A percentile compares a stretch with the other conserved stretches of the same genome.
Evolutionary conservation across 2,888 invertebrate genomes (phyloP).

Genomic region (Microchrysa polita): DNA sequence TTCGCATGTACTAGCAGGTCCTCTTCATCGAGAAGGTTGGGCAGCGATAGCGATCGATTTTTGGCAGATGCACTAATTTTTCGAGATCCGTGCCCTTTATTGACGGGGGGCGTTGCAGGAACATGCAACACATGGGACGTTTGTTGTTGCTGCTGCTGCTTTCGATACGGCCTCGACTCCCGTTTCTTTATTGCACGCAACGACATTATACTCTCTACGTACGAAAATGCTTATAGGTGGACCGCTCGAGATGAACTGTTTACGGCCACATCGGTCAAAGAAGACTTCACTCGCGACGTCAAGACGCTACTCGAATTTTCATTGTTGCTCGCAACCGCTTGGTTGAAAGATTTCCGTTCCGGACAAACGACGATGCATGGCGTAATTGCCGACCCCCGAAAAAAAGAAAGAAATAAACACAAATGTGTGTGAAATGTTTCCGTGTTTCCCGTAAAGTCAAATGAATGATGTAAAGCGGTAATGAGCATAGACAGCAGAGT

Average conservation of each 20-base stretch:
- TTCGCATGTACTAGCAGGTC: neutral
- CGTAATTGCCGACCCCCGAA: too few species aligned
- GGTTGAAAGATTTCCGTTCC: constrained; percentile 38
- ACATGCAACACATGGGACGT: constrained; percentile 24
- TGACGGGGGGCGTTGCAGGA: constrained; percentile 56
- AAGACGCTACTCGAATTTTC: constrained; percentile 14
- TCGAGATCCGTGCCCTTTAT: constrained; percentile 49
- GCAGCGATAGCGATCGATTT: constrained; percentile 50
- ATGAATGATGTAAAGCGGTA: too few species aligned
- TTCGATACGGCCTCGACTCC: constrained; percentile 54
- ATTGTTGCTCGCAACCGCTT: neutral
- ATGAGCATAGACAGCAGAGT: too few species aligned
- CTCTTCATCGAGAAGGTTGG: constrained; percentile 29
- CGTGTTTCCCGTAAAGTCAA: too few species aligned
- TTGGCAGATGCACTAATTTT: constrained; percentile 52
- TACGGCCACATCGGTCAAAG: constrained; percentile 29
- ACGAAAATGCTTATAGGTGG: neutral
- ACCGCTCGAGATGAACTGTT: constrained; percentile 10
- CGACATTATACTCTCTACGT: constrained; percentile 56
- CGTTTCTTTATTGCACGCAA: constrained; percentile 63
- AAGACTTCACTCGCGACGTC: neutral
- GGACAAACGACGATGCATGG: too few species aligned
- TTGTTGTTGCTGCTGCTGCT: constrained; percentile 39
- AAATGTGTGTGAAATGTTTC: too few species aligned
- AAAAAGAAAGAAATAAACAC: too few species aligned